Percentiles rank a stretch among this genome's conserved stretches.
Conservation (phyloP, 1,140 invertebrate genomes). For the Hylaeus anthracinus region DNA sequence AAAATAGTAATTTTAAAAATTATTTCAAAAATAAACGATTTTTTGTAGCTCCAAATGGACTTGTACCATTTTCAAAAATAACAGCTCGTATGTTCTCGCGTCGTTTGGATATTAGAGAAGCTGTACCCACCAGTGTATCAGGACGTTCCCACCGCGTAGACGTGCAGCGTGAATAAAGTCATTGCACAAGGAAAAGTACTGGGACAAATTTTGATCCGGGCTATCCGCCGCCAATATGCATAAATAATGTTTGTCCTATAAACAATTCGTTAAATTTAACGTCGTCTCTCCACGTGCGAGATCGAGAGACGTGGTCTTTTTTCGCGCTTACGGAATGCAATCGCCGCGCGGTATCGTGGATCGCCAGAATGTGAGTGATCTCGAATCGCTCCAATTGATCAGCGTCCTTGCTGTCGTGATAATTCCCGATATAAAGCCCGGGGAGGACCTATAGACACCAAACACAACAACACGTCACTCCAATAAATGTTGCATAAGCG, state of each 20-base stretch:
- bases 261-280: slow-evolving; percentile 37
- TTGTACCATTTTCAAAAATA: too few relatives aligned
- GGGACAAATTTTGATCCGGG: slow-evolving; percentile 94
- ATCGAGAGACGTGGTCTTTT: neutral
- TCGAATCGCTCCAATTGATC: slow-evolving; percentile 92
- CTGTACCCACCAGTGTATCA: slow-evolving; percentile 93
- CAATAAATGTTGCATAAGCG: neutral
- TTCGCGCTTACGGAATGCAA: slow-evolving; percentile 87
- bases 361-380: slow-evolving; percentile 97
- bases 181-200: slow-evolving; percentile 96
- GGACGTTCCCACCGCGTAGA: slow-evolving; percentile 92
- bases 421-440: slow-evolving; percentile 93
- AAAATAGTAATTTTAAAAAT: too few relatives aligned
- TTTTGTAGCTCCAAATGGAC: too few relatives aligned
- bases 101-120: neutral
- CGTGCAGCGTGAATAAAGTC: slow-evolving; percentile 97
- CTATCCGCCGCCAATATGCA: slow-evolving; percentile 96
- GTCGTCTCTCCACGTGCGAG: neutral
- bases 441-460: slow-evolving; percentile 86
- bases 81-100: too few relatives aligned
- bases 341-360: slow-evolving; percentile 95
- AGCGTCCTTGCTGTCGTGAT: slow-evolving; percentile 95
- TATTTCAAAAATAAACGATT: too few relatives aligned
- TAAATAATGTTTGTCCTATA: slow-evolving; percentile 96
- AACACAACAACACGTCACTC: neutral